Base-by-base conservation (phyloP, 1,140 invertebrate species). In the Phymastichus coffea region DNA sequence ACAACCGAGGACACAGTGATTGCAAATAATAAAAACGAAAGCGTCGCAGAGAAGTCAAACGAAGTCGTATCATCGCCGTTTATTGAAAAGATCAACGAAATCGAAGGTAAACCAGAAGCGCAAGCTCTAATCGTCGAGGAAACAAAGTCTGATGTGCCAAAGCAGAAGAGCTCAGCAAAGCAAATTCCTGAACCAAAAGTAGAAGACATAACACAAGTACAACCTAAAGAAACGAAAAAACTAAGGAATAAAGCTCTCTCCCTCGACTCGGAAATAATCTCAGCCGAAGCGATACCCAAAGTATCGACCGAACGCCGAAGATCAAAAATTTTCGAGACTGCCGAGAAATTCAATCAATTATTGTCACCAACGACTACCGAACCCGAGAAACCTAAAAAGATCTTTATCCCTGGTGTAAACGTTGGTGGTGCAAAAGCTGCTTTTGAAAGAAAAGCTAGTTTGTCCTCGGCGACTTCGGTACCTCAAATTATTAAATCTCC, bases 341-440 rank as follows among this genome's bases (percentile, higher is more conserved):
- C 87, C 0, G 86, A 88, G 69, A 88, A 88, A 70, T 87, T 88
- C 67, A 87, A 87, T 68, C 86, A 85, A 64, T 68, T 86, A 62
- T 53, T 69, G 23, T 67, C 75, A 9, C 47, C 59, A 8, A 67
- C 69, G 6, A 74, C 53, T 4, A 74, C 72, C 3, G 75, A 80
- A 3, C 63, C 66, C 22, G 82, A 88, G 26, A 91, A 91, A 72
- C 86, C 87, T 14, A 92, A 91, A 71, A 92, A 92, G 69, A 82
- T 90, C 26, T 85, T 89, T 62, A 88, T 92, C 70, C 87, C 90
- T 14, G 90, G 87, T 23, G 89, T 91, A 12, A 91, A 89, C 70
- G 91, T 93, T 2, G 88, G 88, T 54, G 91, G 88, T 70, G 90
- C 89, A 52, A 92, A 92, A 66, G 87, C 89, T 64, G 90, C 90